Conservation (phyloP, 2,797 vertebrate genomes). For the Fundulus diaphanus region DNA sequence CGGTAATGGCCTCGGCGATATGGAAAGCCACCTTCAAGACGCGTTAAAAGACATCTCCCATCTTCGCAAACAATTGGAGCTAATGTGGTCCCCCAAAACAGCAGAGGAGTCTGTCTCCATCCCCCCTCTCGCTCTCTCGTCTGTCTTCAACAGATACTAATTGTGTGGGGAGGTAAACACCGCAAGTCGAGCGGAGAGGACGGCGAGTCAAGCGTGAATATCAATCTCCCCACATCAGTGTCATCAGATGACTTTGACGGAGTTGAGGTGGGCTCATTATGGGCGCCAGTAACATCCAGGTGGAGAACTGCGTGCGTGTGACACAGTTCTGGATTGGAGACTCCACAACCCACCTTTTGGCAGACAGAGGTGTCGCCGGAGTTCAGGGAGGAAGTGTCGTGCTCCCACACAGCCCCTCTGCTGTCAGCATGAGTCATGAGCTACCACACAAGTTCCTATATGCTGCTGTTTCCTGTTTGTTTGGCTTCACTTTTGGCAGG, state of each 20-base stretch:
- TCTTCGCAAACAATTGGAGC: conserved; percentile 72
- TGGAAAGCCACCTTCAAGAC: conserved; percentile 73
- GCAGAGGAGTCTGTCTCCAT: conserved; percentile 40
- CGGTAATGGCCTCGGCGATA: conserved; percentile 62
- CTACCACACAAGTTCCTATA: background rate
- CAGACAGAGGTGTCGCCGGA: conserved; percentile 11
- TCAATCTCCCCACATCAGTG: conserved; percentile 85
- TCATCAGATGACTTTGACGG: conserved; percentile 84
- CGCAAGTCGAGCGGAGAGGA: conserved; percentile 81
- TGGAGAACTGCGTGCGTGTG: conserved; percentile 25
- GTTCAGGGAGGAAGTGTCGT: conserved; percentile 3
- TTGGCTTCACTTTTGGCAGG: background rate
- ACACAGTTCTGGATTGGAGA: conserved; percentile 22
- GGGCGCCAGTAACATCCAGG: conserved; percentile 52
- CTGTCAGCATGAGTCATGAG: background rate
- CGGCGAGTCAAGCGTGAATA: conserved; percentile 84
- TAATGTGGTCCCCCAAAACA: conserved; percentile 60
- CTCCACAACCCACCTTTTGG: background rate
- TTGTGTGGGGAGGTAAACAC: conserved; percentile 84
- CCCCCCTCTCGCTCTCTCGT: conserved; percentile 52
- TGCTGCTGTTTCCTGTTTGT: background rate
- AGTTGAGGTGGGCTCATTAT: conserved; percentile 78
- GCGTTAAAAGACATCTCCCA: conserved; percentile 74
- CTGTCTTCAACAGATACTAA: conserved; percentile 79
- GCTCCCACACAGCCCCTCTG: conserved; percentile 1